Evolutionary conservation across 2,113 vertebrate genomes (phyloP), one percentile per base, ranked within the genome.

Genomic region (Cricetomys ansorgei): DNA sequence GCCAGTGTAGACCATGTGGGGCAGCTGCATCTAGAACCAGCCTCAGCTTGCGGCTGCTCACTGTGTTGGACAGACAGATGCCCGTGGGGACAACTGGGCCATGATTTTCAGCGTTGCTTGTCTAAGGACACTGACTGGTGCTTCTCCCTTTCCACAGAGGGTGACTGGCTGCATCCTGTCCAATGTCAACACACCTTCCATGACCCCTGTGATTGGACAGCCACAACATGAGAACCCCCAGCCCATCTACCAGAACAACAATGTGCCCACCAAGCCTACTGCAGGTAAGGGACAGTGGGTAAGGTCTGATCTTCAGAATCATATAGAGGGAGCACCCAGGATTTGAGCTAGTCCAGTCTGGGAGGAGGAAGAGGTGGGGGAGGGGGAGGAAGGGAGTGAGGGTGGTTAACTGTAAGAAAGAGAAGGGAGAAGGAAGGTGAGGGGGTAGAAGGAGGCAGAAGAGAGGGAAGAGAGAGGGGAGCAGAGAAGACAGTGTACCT

Each of bases 101-200:
- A 23, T 0, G 2, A 55, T 29, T 90, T 70, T 15, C 72, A 5
- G 19, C 2, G 34, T 70, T 73, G 1, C 69, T 31, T 59, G 55
- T 37, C 94, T 55, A 65, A 25, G 1, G 19, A 15, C 50, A 45
- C 77, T 93, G 89, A 72, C 67, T 69, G 37, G 11, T 45, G 0
- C 65, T 48, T 94, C 97, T 70, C 76, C 95, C 72, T 93, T 31
- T 62, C 37, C 96, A 31, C 97, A 99, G 99, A 99, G 99, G 98
- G 99, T 99, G 98, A 99, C 99, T 13, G 99, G 99, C 94, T 99
- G 99, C 89, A 99, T 99, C 97, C 99, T 99, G 83, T 99, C 99
- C 95, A 99, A 99, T 0, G 99, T 99, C 97, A 99, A 99, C 99
- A 99, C 99, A 0, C 99, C 99, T 0, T 99, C 99, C 69, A 98